Base-by-base conservation (phyloP, 2,888 invertebrate species). In the Nephrotoma guestfalica region DNA sequence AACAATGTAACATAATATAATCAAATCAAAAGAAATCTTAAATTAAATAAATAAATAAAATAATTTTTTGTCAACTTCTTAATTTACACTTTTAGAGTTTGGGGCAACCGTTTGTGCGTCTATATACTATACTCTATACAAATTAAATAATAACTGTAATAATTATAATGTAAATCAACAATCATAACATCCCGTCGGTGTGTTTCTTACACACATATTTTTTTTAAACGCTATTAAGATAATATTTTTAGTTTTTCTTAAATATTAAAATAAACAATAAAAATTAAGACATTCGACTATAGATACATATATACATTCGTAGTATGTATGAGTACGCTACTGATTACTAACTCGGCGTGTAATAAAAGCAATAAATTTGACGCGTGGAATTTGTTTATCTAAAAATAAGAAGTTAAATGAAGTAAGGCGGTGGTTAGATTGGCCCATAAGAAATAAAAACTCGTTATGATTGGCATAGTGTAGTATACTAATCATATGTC, bases 401-500 rank as follows among this genome's bases (percentile, higher is more conserved):
- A 71, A 71, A 30, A 71, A 18, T 71, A 71, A 57, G 51, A 57
- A 71, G 30, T 71, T 30, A 18, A 71, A 18, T 71, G 6, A 15
- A 51, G 15, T 51, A 71, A 71, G 30, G 2, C 71, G 51, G 51
- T 57, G 15, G 15, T 57, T 57, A 57, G 4, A 15, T 15, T 57
- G 51, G 47, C 47, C 1, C 5, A 57, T 15, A 6, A 57, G 15
- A 15, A 15, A 15, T 57, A 18, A 0, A 57, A n/a, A 30, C 3
- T 30, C 30, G 13, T 47, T 87, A 42, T 87, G 84, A 30, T 83
- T 43, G 87, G 85, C 87, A 87, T 87, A 87, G 85, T 87, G 86
- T 87, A 87, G 87, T 87, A 87, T 87, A 87, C 86, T 87, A 87
- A 86, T 43, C 57, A 41, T 43, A 42, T 86, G 86, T 86, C 86